Evolutionary conservation across 2,797 vertebrate genomes (phyloP).

Genomic region (Schizothorax lantsangensis): DNA sequence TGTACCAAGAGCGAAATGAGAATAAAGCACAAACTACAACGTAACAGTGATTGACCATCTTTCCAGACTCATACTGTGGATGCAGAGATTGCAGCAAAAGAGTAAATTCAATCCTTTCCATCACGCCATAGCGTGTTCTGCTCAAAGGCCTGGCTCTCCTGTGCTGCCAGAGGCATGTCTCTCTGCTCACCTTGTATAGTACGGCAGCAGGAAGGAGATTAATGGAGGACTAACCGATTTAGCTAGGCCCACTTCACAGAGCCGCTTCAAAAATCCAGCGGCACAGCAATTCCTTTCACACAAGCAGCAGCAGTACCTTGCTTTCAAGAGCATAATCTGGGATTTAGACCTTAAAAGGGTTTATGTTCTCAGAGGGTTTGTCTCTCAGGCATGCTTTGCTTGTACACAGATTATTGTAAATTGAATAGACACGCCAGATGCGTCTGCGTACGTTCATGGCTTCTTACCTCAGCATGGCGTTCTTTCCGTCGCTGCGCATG

Average conservation of each 20-base stretch:
- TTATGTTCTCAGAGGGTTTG: conserved; percentile 54
- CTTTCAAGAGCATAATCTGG: conserved; percentile 58
- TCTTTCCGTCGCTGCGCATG: conserved; percentile 86
- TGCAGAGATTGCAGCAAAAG: conserved; percentile 34
- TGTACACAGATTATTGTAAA: conserved; percentile 34
- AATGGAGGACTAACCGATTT: conserved; percentile 59
- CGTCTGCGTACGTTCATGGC: neutral
- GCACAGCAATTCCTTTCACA: conserved; percentile 52
- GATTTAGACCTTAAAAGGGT: conserved; percentile 55
- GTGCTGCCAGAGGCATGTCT: conserved; percentile 47
- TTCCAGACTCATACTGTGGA: conserved; percentile 49
- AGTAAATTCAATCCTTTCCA: conserved; percentile 56
- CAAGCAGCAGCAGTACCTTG: conserved; percentile 26
- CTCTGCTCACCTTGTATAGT: conserved; percentile 41
- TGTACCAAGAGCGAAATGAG: neutral
- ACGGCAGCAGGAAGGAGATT: conserved; percentile 57
- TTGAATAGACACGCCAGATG: conserved; percentile 27
- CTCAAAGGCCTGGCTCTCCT: conserved; percentile 20
- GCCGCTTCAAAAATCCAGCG: conserved; percentile 35
- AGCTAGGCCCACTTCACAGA: conserved; percentile 50
- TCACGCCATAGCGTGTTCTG: conserved; percentile 45
- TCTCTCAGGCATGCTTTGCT: conserved; percentile 45
- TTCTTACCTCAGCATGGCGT: conserved; percentile 86
- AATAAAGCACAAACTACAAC: conserved; percentile 28
- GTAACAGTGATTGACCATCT: conserved; percentile 26